Evolutionary conservation across 2,888 invertebrate species (phyloP), one percentile per base, ranked within the genome.

Genomic region (Ceratothoa steindachneri): DNA sequence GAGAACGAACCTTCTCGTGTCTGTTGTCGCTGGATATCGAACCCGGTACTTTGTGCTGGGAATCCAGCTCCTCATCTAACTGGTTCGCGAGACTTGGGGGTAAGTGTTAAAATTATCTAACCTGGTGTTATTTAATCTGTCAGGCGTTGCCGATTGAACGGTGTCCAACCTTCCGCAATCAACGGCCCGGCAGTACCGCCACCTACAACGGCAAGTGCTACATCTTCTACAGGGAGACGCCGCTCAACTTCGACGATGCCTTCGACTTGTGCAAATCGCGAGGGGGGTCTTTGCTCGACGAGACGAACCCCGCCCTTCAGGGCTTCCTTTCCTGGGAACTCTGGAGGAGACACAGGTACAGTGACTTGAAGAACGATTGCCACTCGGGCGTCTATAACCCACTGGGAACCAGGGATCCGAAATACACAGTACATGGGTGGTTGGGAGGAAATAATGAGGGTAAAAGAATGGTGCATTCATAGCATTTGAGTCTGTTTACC

Each of bases 191-290:
- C 27, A 93, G 93, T 73, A 91, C 94, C 0, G 94, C 95, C 0
- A 95, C 95, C 0, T 95, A 95, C 86, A 95, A 95, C 82, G 95
- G 95, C 77, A 95, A 95, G 86, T 95, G 95, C 83, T 95, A 95
- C 85, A 93, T 94, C 77, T 95, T 95, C 87, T 94, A 95, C 85
- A 93, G 93, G 83, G 87, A 92, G 12, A 93, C 94, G 83, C 93
- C 93, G 0, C 84, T 91, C 80, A 89, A 88, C 81, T 93, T 95
- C 85, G 87, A 90, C 66, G 93, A 93, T 69, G 90, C 95, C 24
- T 85, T 93, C 7, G 87, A 89, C 0, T 93, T 92, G 85, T 95
- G 95, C 83, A 88, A 90, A 52, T 87, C 89, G 0, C 87, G 94
- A 15, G 93, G 93, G 2, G 93, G 94, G 0, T 91, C 93, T 0